phyloP scores from a whole-genome alignment of 2,113 vertebrate species.

The Ictidomys tridecemlineatus region DNA sequence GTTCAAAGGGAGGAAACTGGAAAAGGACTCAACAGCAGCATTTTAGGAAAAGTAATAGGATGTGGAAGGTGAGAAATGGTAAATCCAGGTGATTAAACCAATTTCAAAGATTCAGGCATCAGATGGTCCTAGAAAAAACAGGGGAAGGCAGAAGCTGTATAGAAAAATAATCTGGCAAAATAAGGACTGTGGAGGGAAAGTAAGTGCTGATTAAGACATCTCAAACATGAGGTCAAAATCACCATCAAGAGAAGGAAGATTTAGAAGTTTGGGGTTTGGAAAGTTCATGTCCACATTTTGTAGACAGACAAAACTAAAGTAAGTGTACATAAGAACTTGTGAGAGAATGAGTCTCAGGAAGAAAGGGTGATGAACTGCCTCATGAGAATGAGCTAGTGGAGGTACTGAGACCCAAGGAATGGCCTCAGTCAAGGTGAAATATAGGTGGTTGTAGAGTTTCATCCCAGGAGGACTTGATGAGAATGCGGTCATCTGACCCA shows the following conservation, averaged over 20 bases:
- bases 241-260: neutral
- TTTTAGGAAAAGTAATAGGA: conserved; percentile 28
- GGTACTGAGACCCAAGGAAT: neutral
- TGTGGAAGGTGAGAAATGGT: neutral
- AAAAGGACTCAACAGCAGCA: neutral
- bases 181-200: neutral
- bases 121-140: neutral
- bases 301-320: neutral
- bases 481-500: neutral
- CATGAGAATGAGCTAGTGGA: conserved; percentile 20
- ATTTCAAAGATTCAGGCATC: neutral
- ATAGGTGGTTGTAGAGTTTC: neutral
- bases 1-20: conserved; percentile 12
- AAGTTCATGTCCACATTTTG: neutral
- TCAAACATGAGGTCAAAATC: neutral
- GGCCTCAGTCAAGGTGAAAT: neutral
- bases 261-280: neutral
- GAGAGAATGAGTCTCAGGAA: conserved; percentile 6
- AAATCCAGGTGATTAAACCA: conserved; percentile 8
- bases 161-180: conserved; percentile 10
- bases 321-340: too few relatives aligned
- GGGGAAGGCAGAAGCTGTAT: neutral
- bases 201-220: neutral
- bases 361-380: neutral
- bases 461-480: neutral